Evolutionary conservation across 2,797 vertebrate genomes (phyloP).

Genomic region (Mico argentatus): DNA sequence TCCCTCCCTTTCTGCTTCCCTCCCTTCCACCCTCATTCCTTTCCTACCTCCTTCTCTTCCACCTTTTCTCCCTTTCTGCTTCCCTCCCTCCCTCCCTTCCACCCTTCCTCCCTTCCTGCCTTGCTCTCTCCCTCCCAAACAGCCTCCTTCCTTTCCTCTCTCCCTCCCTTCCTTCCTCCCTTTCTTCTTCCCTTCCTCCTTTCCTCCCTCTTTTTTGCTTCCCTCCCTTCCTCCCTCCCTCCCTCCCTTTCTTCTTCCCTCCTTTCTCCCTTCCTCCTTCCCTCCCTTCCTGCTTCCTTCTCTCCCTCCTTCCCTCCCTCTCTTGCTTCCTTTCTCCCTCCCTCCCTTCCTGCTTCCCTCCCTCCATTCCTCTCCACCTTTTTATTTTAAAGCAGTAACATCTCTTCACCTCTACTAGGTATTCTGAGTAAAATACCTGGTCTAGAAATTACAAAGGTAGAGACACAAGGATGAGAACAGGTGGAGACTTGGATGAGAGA

Average conservation of each 20-base stretch:
- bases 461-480: background rate
- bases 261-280: fast-evolving
- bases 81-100: too few species aligned
- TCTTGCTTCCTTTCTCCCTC: fast-evolving
- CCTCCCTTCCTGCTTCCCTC: background rate
- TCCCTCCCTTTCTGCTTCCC: background rate
- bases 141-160: background rate
- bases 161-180: fast-evolving
- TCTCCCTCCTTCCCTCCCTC: too few species aligned
- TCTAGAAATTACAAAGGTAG: background rate
- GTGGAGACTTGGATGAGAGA: background rate
- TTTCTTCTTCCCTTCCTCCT: fast-evolving
- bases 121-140: fast-evolving
- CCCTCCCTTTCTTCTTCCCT: fast-evolving
- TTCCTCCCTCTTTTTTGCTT: too few species aligned
- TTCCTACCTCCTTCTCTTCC: too few species aligned
- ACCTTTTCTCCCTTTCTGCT: too few species aligned
- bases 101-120: too few species aligned
- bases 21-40: too few species aligned
- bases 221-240: too few species aligned
- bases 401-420: background rate
- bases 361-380: background rate
- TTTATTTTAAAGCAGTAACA: background rate
- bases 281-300: fast-evolving
- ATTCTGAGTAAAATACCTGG: background rate